Conservation (phyloP, 2,113 vertebrate species). For the Anthoscopus minutus region DNA sequence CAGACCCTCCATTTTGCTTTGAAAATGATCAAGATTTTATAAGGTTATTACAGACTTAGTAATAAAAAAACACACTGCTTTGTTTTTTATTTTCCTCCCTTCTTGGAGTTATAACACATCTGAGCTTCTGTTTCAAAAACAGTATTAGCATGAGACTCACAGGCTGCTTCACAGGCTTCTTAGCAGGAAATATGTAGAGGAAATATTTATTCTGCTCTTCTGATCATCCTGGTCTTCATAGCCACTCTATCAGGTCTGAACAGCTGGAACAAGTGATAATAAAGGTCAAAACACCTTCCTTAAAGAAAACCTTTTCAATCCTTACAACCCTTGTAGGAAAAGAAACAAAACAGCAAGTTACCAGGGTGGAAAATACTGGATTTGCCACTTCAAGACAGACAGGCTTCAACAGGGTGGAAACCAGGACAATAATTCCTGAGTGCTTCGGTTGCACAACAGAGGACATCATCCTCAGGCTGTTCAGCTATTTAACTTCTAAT, state of each 20-base stretch:
- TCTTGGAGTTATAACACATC: not conserved
- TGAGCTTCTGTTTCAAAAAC: not conserved
- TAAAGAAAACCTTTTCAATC: not conserved
- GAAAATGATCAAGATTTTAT: not conserved
- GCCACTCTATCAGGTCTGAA: not conserved
- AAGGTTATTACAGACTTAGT: not conserved
- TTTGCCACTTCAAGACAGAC: not conserved
- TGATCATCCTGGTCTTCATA: not conserved
- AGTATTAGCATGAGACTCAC: not conserved
- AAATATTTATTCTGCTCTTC: not conserved
- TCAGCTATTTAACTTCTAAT: not conserved
- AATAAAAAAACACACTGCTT: not conserved
- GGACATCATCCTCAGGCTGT: not conserved
- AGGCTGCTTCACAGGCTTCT: not conserved
- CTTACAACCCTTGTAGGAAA: not conserved
- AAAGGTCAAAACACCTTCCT: not conserved
- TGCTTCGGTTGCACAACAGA: not conserved
- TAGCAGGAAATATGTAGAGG: not conserved
- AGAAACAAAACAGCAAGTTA: not conserved
- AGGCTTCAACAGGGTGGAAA: not conserved
- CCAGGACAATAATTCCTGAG: not conserved
- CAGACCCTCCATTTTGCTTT: not conserved
- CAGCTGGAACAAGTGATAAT: not conserved
- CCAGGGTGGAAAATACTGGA: not conserved
- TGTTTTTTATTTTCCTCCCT: not conserved